A percentile compares a stretch with the other conserved stretches of the same genome.
Conservation (phyloP, 37 sponge, comb jelly and placozoan genomes). For the Ephydatia muelleri region DNA sequence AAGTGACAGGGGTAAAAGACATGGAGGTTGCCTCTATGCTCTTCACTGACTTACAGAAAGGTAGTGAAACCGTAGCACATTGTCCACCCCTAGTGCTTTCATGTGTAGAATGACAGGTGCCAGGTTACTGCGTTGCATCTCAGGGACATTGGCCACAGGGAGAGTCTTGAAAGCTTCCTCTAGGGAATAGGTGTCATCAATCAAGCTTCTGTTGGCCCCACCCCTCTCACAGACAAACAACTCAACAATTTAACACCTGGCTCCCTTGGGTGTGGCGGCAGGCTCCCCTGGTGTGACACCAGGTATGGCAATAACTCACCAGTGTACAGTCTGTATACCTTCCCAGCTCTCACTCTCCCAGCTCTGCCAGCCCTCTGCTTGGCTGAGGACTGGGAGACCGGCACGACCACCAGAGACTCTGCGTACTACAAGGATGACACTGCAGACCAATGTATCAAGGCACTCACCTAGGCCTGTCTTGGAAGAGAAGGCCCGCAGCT, state of each 20-base stretch:
- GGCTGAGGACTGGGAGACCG: constrained; percentile 88
- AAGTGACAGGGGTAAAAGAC: not conserved
- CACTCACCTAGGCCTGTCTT: constrained; percentile 68
- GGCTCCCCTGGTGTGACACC: not conserved
- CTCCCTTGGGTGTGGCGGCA: not conserved
- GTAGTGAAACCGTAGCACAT: constrained; percentile 85
- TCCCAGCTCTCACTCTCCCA: constrained; percentile 89
- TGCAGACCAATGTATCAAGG: not conserved
- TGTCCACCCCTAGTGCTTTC: constrained; percentile 93
- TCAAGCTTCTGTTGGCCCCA: no score
- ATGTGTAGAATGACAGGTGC: constrained; percentile 84
- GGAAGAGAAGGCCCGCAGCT: constrained; percentile 73
- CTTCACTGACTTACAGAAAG: constrained; percentile 64
- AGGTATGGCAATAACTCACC: constrained; percentile 17
- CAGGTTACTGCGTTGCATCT: constrained; percentile 82
- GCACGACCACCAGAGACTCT: constrained; percentile 89
- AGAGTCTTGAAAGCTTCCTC: constrained; percentile 66
- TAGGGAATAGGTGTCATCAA: no score
- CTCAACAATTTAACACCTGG: no score
- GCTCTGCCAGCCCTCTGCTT: constrained; percentile 89
- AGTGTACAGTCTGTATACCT: constrained; percentile 76
- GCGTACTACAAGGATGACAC: not conserved
- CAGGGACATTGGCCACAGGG: constrained; percentile 60
- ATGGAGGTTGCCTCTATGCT: not conserved
- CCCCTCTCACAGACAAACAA: no score